phyloP scores from a whole-genome alignment of 2,888 invertebrate species.

The Plebejus argus region DNA sequence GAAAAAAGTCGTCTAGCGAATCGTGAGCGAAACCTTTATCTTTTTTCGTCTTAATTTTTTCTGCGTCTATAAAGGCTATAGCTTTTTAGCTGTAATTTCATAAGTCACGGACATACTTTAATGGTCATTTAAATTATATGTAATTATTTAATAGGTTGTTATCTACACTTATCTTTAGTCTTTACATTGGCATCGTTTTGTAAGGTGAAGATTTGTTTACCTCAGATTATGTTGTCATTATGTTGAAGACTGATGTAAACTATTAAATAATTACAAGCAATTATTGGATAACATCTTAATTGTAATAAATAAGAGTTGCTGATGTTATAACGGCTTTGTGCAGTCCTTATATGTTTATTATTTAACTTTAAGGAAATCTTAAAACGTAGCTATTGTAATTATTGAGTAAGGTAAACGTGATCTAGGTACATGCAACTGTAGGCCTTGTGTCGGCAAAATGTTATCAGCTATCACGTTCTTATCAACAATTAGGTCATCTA shows the following conservation, averaged over 20 bases:
- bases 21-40: background rate
- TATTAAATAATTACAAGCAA: slow-evolving; percentile 27
- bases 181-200: slow-evolving; percentile 1
- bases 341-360: background rate
- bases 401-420: slow-evolving; percentile 23
- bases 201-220: slow-evolving; percentile 20
- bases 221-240: slow-evolving; percentile 25
- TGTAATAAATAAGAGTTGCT: slow-evolving; percentile 14
- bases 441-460: slow-evolving; percentile 32
- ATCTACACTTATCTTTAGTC: background rate
- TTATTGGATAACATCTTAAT: slow-evolving; percentile 16
- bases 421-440: slow-evolving; percentile 3
- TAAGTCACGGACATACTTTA: background rate
- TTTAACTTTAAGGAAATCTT: background rate
- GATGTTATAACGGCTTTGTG: background rate
- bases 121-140: background rate
- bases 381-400: slow-evolving; percentile 22
- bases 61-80: background rate
- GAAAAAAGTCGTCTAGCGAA: background rate
- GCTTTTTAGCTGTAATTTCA: background rate
- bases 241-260: slow-evolving; percentile 26
- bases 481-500: slow-evolving; percentile 23
- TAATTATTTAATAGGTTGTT: slow-evolving; percentile 1
- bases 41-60: background rate
- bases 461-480: slow-evolving; percentile 30